Percentiles rank a stretch among this genome's conserved stretches.
These are phyloP conservation scores for Nymphicus hollandicus DNA, from an alignment of 2,113 vertebrate species.

Conservation along the genomic window DNA sequence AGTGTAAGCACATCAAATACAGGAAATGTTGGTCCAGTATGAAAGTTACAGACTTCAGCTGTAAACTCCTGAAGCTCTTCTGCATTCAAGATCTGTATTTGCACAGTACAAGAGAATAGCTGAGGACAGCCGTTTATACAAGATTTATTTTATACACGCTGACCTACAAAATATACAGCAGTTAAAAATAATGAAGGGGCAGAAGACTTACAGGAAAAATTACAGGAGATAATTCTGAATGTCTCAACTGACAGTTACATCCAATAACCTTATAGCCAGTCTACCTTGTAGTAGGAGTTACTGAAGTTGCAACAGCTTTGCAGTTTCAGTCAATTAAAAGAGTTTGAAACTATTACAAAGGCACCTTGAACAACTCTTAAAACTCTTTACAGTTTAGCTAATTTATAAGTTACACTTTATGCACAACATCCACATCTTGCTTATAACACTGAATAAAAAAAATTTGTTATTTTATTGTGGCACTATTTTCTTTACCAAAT, in stretches of 20 bases:
- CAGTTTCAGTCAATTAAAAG: slow-evolving; percentile 57
- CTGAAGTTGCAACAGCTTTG: slow-evolving; percentile 27
- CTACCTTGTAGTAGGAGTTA: not conserved
- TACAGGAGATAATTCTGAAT: slow-evolving; percentile 42
- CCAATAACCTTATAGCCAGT: not conserved
- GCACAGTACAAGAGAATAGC: not conserved
- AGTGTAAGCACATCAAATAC: too few relatives aligned
- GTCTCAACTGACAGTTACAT: slow-evolving; percentile 25
- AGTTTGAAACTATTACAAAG: slow-evolving; percentile 68
- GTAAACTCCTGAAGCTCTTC: not conserved
- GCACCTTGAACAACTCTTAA: slow-evolving; percentile 67
- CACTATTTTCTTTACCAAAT: not conserved
- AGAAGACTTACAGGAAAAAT: not conserved
- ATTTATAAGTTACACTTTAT: slow-evolving; percentile 11
- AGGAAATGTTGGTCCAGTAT: too few relatives aligned
- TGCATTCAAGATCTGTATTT: not conserved
- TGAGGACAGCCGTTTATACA: slow-evolving; percentile 61
- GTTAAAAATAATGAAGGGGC: slow-evolving; percentile 63
- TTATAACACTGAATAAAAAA: slow-evolving; percentile 40
- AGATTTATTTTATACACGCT: slow-evolving; percentile 78
- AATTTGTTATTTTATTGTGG: slow-evolving; percentile 22
- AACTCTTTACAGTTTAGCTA: slow-evolving; percentile 22
- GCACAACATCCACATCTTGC: slow-evolving; percentile 30
- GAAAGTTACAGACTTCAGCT: too few relatives aligned
- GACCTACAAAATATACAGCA: slow-evolving; percentile 79